Evolutionary conservation across 2,797 vertebrate genomes (phyloP).

Genomic region (Pantherophis vulpinus): DNA sequence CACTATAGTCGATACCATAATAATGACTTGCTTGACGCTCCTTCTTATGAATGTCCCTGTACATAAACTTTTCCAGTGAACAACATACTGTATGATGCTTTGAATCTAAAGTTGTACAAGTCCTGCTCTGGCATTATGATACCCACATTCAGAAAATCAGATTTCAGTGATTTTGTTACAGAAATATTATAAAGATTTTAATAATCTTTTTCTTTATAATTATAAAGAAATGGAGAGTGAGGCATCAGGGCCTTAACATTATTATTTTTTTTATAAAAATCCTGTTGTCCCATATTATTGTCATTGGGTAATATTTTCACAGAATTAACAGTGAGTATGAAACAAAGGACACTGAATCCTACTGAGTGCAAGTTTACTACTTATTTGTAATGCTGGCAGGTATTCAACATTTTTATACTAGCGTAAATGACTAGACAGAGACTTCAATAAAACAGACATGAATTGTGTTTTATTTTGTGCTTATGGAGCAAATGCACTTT

Average conservation of each 20-base stretch:
- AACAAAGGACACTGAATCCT: slow-evolving; percentile 15
- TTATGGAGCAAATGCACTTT: slow-evolving; percentile 37
- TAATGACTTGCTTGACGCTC: neutral
- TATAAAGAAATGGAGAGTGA: neutral
- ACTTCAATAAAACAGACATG: slow-evolving; percentile 18
- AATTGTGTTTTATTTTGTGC: slow-evolving; percentile 29
- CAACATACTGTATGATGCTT: neutral
- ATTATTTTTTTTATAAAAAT: neutral
- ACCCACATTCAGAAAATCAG: neutral
- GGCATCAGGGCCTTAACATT: neutral
- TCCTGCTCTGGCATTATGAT: neutral
- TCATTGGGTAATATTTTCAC: neutral
- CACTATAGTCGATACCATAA: neutral
- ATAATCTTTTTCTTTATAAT: neutral
- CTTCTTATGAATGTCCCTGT: neutral
- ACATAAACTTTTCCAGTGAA: neutral
- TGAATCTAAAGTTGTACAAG: neutral
- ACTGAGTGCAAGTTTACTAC: slow-evolving; percentile 17
- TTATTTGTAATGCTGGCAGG: slow-evolving; percentile 21
- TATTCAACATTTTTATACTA: neutral
- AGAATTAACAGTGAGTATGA: neutral
- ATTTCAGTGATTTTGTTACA: neutral
- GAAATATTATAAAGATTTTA: neutral
- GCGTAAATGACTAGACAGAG: slow-evolving; percentile 2
- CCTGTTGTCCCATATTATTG: neutral